A percentile compares a stretch with the other conserved stretches of the same genome.
These are phyloP conservation scores for Paramormyrops kingsleyae DNA, from an alignment of 2,113 vertebrate genomes.

Conservation along the genomic window DNA sequence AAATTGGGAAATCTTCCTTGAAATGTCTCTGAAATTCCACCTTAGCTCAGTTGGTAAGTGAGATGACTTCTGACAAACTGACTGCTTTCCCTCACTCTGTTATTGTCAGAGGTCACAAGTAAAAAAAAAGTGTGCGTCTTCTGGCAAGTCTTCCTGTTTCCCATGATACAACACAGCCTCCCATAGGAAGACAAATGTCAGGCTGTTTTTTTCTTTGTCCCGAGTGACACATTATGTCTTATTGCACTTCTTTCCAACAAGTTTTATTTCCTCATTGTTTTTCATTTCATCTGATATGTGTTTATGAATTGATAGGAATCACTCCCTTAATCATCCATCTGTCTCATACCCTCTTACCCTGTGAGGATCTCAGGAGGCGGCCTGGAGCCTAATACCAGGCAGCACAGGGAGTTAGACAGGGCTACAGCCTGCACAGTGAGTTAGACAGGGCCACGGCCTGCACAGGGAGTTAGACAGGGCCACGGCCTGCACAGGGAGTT, in stretches of 20 bases:
- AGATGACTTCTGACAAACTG: not conserved
- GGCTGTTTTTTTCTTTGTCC: slow-evolving; percentile 18
- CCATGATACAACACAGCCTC: slow-evolving; percentile 22
- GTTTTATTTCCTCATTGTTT: slow-evolving; percentile 10
- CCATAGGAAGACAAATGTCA: slow-evolving; percentile 13
- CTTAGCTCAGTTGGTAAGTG: slow-evolving; percentile 12
- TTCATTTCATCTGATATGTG: not conserved
- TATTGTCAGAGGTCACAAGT: slow-evolving; percentile 12
- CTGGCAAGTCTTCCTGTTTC: slow-evolving; percentile 22
- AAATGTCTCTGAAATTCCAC: slow-evolving; percentile 19
- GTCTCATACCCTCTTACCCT: not conserved
- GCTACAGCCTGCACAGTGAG: not conserved
- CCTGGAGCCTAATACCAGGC: not conserved
- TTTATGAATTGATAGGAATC: not conserved
- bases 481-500: not conserved
- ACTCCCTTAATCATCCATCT: not conserved
- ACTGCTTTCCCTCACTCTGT: slow-evolving; percentile 14
- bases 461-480: not conserved
- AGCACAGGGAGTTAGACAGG: not conserved
- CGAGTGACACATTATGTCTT: slow-evolving; percentile 1
- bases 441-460: not conserved
- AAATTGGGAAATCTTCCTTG: slow-evolving; percentile 25
- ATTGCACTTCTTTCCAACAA: not conserved
- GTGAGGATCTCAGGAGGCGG: not conserved
- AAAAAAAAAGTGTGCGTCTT: slow-evolving; percentile 7